Percentiles rank a stretch among this genome's conserved stretches.
These are phyloP conservation scores for Molossus alvarezi DNA, from an alignment of 2,797 vertebrate genomes.

Conservation along the genomic window DNA sequence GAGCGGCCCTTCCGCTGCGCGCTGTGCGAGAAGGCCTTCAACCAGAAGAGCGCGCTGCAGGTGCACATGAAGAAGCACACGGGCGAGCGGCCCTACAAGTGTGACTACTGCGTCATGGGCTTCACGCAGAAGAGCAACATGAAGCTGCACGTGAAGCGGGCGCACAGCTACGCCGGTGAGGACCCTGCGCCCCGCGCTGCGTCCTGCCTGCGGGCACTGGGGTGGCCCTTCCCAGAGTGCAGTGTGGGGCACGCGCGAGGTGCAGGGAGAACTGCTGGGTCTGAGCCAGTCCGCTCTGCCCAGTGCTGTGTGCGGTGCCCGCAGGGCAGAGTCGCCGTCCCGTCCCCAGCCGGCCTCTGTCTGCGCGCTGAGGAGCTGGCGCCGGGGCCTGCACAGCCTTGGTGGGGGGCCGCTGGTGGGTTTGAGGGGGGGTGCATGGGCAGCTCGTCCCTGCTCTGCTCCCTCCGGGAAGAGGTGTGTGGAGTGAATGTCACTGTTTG, in stretches of 20 bases:
- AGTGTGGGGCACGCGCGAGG: background rate
- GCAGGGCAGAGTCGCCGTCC: background rate
- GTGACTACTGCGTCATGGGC: slow-evolving; percentile 96
- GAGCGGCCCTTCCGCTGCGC: slow-evolving; percentile 97
- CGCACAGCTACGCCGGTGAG: slow-evolving; percentile 95
- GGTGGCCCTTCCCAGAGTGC: background rate
- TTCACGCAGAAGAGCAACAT: slow-evolving; percentile 99
- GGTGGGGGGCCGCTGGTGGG: background rate
- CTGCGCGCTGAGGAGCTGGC: accelerated
- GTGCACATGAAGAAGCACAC: slow-evolving; percentile 99
- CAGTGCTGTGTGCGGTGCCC: too few species aligned
- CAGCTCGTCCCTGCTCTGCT: background rate
- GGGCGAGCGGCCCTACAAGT: slow-evolving; percentile 98
- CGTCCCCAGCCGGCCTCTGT: background rate
- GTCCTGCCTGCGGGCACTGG: background rate
- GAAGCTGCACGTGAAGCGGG: slow-evolving; percentile 98
- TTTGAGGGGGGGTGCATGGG: background rate
- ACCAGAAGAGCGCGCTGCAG: slow-evolving; percentile 99
- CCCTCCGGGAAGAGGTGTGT: background rate
- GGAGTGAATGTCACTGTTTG: background rate
- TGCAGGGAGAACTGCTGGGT: background rate
- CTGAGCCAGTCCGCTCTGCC: too few species aligned
- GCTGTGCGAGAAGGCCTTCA: slow-evolving; percentile 98
- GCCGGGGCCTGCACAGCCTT: background rate
- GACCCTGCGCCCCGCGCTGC: background rate